Base-by-base conservation (phyloP, 2,888 invertebrate genomes). In the Sinelater perroti region DNA sequence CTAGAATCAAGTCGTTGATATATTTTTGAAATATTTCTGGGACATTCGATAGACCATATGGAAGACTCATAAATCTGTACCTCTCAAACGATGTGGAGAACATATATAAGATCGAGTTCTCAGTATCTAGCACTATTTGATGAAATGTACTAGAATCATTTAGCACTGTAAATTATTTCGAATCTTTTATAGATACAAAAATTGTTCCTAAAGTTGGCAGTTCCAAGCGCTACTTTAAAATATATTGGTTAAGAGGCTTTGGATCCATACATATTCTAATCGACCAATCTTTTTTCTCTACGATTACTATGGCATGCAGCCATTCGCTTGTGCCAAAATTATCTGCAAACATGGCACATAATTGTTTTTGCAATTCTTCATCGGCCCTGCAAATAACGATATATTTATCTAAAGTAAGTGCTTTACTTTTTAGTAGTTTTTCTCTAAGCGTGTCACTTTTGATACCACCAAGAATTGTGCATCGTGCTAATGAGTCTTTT, bases 21-120 rank as follows among this genome's bases (percentile, higher is more conserved):
- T 44, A 18, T 54, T 50, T 63, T 16, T 71, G 66, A 60, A 67
- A 68, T 16, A 70, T 36, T 63, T 70, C 70, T 14, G 67, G 61
- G 6, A 64, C 60, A 20, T 53, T 33, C 36, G 35, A 55, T 35
- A 71, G 20, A 1, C 69, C 71, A 57, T 65, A 72, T 4, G 68
- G 69, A n/a, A 70, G 28, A 49, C 63, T 35, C 17, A 42, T 35
- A 55, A 64, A 68, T 28, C 56, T 20, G 45, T 65, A 70, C 17
- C 64, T 58, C 8, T 67, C 67, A 51, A 62, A 67, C 0, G 67
- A 67, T 24, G 67, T 68, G 7, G 46, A 54, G 36, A 70, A 66
- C 1, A 66, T 68, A 26, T 64, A 66, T 0, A 67, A 33, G 26
- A 66, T 53, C 7, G 0, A 35, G 46, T 63, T 61, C 52, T 64